Conservation (phyloP, 2,888 invertebrate species). For the Eristalinus aeneus region DNA sequence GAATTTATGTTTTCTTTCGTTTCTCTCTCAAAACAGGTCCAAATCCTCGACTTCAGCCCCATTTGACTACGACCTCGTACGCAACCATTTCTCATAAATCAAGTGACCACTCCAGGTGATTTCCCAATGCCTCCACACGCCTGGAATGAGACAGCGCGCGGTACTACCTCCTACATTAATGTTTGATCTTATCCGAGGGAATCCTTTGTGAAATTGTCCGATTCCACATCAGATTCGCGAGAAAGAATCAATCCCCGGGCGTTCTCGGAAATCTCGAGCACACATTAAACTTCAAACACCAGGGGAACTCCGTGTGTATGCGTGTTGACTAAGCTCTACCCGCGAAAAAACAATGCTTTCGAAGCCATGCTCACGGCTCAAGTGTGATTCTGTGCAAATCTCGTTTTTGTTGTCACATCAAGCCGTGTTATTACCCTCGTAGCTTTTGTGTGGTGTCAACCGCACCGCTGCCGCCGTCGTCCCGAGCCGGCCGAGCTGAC, state of each 20-base stretch:
- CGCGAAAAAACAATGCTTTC: background rate
- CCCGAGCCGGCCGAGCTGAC: conserved; percentile 18
- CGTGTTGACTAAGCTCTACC: background rate
- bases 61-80: background rate
- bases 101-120: background rate
- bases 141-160: background rate
- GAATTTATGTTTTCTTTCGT: background rate
- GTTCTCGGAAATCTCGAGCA: background rate
- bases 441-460: conserved; percentile 59
- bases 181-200: background rate
- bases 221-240: background rate
- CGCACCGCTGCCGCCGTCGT: background rate
- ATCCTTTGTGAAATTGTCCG: background rate
- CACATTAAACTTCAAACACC: background rate
- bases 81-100: background rate
- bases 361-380: background rate
- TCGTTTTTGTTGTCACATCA: conserved; percentile 37
- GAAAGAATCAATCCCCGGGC: background rate
- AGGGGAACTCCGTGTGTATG: background rate
- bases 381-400: conserved; percentile 65
- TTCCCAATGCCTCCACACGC: background rate
- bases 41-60: background rate
- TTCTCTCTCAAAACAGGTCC: background rate
- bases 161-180: background rate
- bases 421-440: conserved; percentile 58